Conservation (phyloP, 2,888 invertebrate species). For the Macrophya alboannulata region DNA sequence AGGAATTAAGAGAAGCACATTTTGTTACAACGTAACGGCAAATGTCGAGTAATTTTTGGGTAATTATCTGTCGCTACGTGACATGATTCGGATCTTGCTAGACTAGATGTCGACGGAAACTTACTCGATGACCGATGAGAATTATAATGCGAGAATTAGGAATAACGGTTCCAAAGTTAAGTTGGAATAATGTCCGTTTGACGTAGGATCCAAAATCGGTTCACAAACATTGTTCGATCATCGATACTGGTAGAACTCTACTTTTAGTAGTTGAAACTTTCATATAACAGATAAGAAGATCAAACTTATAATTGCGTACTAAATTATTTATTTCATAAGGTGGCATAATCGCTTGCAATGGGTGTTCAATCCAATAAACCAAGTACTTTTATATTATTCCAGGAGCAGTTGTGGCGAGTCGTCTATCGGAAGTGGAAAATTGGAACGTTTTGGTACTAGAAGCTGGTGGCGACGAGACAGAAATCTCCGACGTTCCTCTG, state of each 20-base stretch:
- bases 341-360: background rate
- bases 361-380: background rate
- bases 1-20: background rate
- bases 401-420: conserved; percentile 93
- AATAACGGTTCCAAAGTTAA: background rate
- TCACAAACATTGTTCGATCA: background rate
- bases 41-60: background rate
- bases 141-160: background rate
- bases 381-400: background rate
- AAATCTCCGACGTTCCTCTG: conserved; percentile 93
- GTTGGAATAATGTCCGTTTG: background rate
- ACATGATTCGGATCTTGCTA: background rate
- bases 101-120: background rate
- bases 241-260: background rate
- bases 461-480: conserved; percentile 95
- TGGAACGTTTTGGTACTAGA: conserved; percentile 92
- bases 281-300: background rate
- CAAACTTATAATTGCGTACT: background rate
- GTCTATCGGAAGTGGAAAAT: conserved; percentile 89
- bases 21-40: background rate
- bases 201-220: background rate
- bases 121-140: background rate
- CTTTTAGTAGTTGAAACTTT: background rate
- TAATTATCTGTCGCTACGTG: background rate
- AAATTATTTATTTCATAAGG: background rate